Base-by-base conservation (phyloP, 1,140 invertebrate genomes). In the Oscheius sp. region DNA sequence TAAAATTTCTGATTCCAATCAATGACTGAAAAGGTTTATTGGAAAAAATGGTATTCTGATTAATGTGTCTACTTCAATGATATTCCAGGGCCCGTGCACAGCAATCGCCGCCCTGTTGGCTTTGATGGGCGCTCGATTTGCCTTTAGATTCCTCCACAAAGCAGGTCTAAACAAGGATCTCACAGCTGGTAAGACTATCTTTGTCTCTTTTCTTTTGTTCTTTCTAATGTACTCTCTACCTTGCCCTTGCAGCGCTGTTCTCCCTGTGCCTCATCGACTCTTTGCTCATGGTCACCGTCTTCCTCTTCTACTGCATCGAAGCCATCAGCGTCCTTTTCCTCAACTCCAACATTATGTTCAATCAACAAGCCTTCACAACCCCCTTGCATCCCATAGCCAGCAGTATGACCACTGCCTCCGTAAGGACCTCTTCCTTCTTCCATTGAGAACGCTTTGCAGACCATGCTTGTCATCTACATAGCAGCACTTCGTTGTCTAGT, bases 221-320 rank as follows among this genome's bases (percentile, higher is more conserved):
- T 29, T 3, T 10, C 13, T 26, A n/a, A n/a, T n/a, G n/a, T n/a
- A n/a, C n/a, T n/a, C n/a, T n/a, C n/a, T n/a, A n/a, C n/a, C n/a
- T n/a, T n/a, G n/a, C n/a, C 55, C 15, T 75, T 75, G 49, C 75
- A 76, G 75, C 75, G 28, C 71, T 76, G 2, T 76, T 74, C 58
- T 71, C 72, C 34, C 42, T 76, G 26, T 76, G 75, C 64, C 38
- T 77, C 2, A 74, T 73, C 55, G 75, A 76, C 34, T 68, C 64
- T 0, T 34, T 73, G 10, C 69, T 74, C 15, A 73, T 76, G 55
- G 42, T 76, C 45, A 68, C 75, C 29, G 75, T 76, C 15, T 73
- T 76, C 35, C 32, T 71, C 20, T 74, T 76, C 62, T 76, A 76
- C 46, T 78, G 64, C 49, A 63, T 76, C 20, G 75, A 76, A 58